Conservation (phyloP, 2,113 vertebrate species). For the Martes martes region DNA sequence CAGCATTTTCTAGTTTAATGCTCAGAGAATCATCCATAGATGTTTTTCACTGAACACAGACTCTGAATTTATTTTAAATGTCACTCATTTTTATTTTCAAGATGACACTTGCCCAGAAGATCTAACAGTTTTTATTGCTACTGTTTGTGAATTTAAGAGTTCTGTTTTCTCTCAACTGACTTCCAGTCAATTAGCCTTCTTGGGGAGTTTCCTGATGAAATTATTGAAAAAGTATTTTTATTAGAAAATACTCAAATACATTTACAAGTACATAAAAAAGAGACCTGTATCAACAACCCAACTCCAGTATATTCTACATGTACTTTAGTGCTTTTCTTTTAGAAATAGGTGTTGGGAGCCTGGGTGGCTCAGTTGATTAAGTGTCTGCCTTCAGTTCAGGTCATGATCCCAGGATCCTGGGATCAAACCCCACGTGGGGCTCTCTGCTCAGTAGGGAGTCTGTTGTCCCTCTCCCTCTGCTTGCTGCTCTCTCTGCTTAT, state of each 20-base stretch:
- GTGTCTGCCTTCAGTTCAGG: background rate
- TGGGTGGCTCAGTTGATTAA: background rate
- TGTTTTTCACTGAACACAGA: background rate
- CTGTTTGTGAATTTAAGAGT: background rate
- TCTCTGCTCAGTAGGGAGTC: background rate
- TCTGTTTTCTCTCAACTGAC: background rate
- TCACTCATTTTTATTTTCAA: constrained; percentile 9
- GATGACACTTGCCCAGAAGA: background rate
- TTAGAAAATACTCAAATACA: background rate
- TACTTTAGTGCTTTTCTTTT: background rate
- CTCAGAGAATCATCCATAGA: background rate
- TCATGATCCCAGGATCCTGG: background rate
- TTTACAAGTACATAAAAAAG: background rate
- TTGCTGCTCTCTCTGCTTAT: background rate
- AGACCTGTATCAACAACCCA: background rate
- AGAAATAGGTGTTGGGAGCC: background rate
- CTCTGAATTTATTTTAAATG: background rate
- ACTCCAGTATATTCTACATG: background rate
- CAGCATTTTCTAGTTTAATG: background rate
- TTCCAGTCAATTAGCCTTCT: background rate
- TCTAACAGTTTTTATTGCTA: background rate
- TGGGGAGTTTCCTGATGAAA: background rate
- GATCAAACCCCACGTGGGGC: background rate
- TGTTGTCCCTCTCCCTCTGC: background rate
- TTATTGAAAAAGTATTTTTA: background rate